Base-by-base conservation (phyloP, 1,140 invertebrate species). In the Paraescarpia echinospica region DNA sequence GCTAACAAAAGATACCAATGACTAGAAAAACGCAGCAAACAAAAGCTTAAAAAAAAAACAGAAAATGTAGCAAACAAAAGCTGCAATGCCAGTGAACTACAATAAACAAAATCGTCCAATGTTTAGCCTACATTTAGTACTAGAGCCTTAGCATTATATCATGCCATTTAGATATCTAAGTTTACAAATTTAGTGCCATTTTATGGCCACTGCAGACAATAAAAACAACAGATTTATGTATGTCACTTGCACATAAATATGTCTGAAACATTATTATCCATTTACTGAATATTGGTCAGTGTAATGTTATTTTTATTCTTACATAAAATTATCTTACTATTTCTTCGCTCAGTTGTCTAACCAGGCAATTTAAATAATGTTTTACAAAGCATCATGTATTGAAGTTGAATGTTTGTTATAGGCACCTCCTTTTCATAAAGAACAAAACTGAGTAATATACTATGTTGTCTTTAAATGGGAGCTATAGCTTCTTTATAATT, bases 141-240 rank as follows among this genome's bases (percentile, higher is more conserved):
- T 14, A 77, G 14, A 77, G 12, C 18, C 0, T 77, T 77, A 77
- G 9, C 0, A 77, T 77, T 77, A 77, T 18, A 77, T 77, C 59
- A 27, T 77, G 9, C 59, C 8, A 18, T 77, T 31, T 12, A 77
- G 59, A 77, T 27, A 77, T 77, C 12, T 31, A 18, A 22, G 59
- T 77, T 77, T 77, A 18, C 59, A 77, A 77, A 77, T 77, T 77
- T 77, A 77, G 8, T 18, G 27, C 59, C 59, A 31, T 77, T 77
- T 77, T 77, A 77, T 77, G 59, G 59, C 59, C 27, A 77, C 22
- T 27, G 59, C 22, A 27, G 59, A 77, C 22, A 77, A 31, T 77
- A 77, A 77, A 77, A 77, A 77, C 59, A 77, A 77, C 59, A 77
- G 59, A 77, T 77, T 77, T 77, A 77, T 77, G 59, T 18, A 77